Evolutionary conservation across 2,888 invertebrate genomes (phyloP).

Genomic region (Apomyelois bistriatella): DNA sequence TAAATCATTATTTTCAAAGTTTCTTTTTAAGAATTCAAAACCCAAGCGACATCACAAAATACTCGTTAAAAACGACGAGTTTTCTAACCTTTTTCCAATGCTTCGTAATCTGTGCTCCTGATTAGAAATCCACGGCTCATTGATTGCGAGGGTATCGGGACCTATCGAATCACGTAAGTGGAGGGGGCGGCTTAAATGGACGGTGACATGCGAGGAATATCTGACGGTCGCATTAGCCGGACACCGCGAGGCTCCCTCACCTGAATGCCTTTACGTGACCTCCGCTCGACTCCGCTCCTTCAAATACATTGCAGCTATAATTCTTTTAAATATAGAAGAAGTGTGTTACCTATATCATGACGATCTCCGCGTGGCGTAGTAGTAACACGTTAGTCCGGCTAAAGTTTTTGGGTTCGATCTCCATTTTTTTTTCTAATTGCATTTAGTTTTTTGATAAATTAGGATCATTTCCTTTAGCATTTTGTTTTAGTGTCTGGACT

Average conservation of each 20-base stretch:
- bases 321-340: too few relatives aligned
- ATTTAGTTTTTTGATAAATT: too few relatives aligned
- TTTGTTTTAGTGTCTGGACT: too few relatives aligned
- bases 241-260: background rate
- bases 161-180: slow-evolving; percentile 33
- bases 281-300: background rate
- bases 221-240: slow-evolving; percentile 19
- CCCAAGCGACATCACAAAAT: too few relatives aligned
- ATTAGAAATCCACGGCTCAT: slow-evolving; percentile 18
- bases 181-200: slow-evolving; percentile 28
- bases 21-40: too few relatives aligned
- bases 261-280: background rate
- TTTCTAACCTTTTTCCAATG: background rate
- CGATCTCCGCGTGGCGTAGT: too few relatives aligned
- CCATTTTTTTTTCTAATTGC: too few relatives aligned
- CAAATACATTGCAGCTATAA: background rate
- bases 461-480: too few relatives aligned
- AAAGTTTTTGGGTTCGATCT: too few relatives aligned
- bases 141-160: slow-evolving; percentile 18
- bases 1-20: too few relatives aligned
- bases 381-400: too few relatives aligned
- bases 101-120: background rate
- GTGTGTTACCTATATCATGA: too few relatives aligned
- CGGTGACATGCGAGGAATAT: slow-evolving; percentile 41
- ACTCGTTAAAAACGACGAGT: background rate